These are phyloP conservation scores for Meloidogyne floridensis DNA, from an alignment of 1,140 invertebrate species.

Conservation along the genomic window DNA sequence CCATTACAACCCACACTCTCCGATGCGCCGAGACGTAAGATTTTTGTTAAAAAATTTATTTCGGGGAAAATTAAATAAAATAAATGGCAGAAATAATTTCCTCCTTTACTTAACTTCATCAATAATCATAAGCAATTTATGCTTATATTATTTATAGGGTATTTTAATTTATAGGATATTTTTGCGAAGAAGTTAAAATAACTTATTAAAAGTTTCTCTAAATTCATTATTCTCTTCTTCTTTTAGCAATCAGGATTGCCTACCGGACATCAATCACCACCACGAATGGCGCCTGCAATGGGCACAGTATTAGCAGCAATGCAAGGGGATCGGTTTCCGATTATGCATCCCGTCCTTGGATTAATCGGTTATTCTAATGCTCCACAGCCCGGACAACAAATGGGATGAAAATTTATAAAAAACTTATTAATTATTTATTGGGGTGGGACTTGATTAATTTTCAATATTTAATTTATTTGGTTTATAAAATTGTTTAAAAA, in stretches of 20 bases:
- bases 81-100: no score
- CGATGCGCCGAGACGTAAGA: background rate
- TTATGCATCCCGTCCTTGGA: slow-evolving; percentile 12
- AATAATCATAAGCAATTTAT: no score
- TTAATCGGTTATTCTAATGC: slow-evolving; percentile 18
- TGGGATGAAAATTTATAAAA: background rate
- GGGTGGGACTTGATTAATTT: background rate
- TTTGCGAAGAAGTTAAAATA: no score
- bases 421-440: background rate
- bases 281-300: slow-evolving; percentile 17
- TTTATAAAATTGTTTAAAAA: background rate
- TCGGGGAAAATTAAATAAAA: no score
- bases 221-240: no score
- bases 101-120: no score
- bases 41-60: no score
- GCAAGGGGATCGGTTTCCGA: slow-evolving; percentile 11
- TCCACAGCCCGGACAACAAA: slow-evolving; percentile 8
- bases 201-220: no score
- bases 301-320: slow-evolving; percentile 13
- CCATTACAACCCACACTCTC: background rate
- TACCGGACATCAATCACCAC: background rate
- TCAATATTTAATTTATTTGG: background rate
- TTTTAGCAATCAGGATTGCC: no score
- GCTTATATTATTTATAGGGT: no score
- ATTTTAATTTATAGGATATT: no score